phyloP scores from a whole-genome alignment of 2,113 vertebrate genomes.

The Thamnaconus septentrionalis region DNA sequence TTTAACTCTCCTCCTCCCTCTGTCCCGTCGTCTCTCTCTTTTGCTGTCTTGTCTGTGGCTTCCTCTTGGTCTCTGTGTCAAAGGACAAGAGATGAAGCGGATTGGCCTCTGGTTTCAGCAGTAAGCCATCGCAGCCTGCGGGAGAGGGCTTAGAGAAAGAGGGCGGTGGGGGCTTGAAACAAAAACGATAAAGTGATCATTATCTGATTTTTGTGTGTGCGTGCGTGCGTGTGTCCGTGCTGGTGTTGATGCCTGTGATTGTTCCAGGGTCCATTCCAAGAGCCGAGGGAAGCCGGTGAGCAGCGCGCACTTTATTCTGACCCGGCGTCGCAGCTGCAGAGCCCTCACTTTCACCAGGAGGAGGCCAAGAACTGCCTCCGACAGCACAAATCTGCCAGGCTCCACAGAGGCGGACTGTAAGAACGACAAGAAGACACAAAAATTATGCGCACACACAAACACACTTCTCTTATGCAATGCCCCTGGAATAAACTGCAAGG shows the following conservation, averaged over 20 bases:
- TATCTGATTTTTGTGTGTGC: slow-evolving; percentile 33
- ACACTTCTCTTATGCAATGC: neutral
- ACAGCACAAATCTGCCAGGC: slow-evolving; percentile 58
- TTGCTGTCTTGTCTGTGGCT: too few relatives aligned
- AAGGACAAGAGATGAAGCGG: too few relatives aligned
- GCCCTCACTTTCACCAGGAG: slow-evolving; percentile 72
- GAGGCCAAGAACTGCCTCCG: slow-evolving; percentile 71
- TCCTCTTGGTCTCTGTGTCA: too few relatives aligned
- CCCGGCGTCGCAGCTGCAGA: slow-evolving; percentile 76
- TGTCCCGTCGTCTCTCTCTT: too few relatives aligned
- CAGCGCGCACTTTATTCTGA: slow-evolving; percentile 84
- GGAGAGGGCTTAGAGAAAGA: slow-evolving; percentile 41
- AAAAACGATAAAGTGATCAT: slow-evolving; percentile 30
- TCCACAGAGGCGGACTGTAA: slow-evolving; percentile 73
- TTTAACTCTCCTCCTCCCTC: neutral
- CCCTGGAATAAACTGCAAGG: neutral
- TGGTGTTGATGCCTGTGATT: slow-evolving; percentile 31
- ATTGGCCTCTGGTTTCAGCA: slow-evolving; percentile 29
- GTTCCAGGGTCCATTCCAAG: slow-evolving; percentile 82
- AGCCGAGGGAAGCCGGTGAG: slow-evolving; percentile 74
- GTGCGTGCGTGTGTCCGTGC: neutral
- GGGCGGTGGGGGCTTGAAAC: slow-evolving; percentile 19
- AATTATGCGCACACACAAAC: neutral
- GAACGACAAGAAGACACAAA: slow-evolving; percentile 36
- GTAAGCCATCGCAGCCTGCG: slow-evolving; percentile 47